Conservation (phyloP, 2,888 invertebrate genomes). For the Cheilosia urbana region DNA sequence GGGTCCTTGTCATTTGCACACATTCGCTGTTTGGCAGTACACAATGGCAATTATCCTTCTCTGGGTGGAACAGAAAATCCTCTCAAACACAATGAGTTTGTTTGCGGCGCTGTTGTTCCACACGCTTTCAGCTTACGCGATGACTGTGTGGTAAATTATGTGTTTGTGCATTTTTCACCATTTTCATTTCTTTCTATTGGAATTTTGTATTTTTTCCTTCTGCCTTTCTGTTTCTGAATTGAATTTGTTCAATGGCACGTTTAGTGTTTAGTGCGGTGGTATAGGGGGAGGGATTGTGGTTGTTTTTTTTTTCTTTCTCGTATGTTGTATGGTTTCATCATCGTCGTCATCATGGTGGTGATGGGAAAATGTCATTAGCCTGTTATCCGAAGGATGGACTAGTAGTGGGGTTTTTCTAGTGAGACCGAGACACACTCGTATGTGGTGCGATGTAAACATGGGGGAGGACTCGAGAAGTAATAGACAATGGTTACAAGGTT, state of each 20-base stretch:
- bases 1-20: conserved; percentile 51
- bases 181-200: neutral
- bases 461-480: conserved; percentile 34
- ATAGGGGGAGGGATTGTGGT: conserved; percentile 23
- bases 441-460: conserved; percentile 46
- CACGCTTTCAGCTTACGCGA: conserved; percentile 37
- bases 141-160: conserved; percentile 46
- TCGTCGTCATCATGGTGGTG: conserved; percentile 44
- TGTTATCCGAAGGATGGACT: conserved; percentile 50
- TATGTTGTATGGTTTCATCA: conserved; percentile 65
- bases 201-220: neutral
- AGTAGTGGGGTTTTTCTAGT: neutral
- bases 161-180: conserved; percentile 36
- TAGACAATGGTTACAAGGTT: conserved; percentile 56
- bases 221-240: conserved; percentile 33
- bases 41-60: conserved; percentile 56
- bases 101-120: conserved; percentile 32
- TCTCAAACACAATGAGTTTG: conserved; percentile 31
- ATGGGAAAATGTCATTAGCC: conserved; percentile 68
- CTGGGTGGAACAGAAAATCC: conserved; percentile 6
- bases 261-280: conserved; percentile 35
- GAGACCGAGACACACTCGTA: neutral
- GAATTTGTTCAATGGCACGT: conserved; percentile 61
- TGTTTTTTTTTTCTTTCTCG: conserved; percentile 17
- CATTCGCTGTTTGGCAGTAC: conserved; percentile 24